Evolutionary conservation across 2,888 invertebrate genomes (phyloP), one percentile per base, ranked within the genome.

Genomic region (Plagiodera versicolora): DNA sequence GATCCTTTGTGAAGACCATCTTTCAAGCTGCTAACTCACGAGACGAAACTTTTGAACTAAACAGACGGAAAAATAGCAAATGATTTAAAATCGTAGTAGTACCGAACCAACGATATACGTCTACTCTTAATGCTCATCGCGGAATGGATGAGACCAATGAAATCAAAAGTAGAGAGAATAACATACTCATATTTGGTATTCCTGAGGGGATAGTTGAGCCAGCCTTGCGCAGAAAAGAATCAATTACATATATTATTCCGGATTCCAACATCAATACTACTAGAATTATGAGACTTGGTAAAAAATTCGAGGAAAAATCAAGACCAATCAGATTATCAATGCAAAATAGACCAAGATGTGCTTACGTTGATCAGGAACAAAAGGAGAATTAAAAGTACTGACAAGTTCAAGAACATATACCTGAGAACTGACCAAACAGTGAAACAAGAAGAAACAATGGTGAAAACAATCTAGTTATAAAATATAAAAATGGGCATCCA

Each of bases 101-200:
- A n/a, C 48, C 48, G 48, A 48, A 20, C 48, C 48, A 48, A 48
- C 48, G 14, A 11, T 48, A 48, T 20, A 48, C 48, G 48, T 48
- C 48, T 48, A 48, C 46, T 19, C 18, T 2, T 10, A 20, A 24
- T 48, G 11, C 48, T 11, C 14, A 17, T 48, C 48, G 17, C 14
- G 10, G 16, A 16, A 47, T 47, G 47, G 47, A 47, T 5, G 46
- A 46, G 46, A 46, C 17, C 18, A 46, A 46, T 46, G 46, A 46
- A 46, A 46, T 46, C 46, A 46, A 46, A 47, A 28, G 28, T 28
- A 28, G 28, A 28, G 28, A 28, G 28, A 28, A 28, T 28, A 28
- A 28, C 28, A 28, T 46, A 1, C 17, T 46, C 19, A 17, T 46
- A 46, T 46, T 46, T 46, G 47, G 17, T 47, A 47, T 47, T 17